phyloP scores from a whole-genome alignment of 1,140 invertebrate species.

The Dendrolimus kikuchii region DNA sequence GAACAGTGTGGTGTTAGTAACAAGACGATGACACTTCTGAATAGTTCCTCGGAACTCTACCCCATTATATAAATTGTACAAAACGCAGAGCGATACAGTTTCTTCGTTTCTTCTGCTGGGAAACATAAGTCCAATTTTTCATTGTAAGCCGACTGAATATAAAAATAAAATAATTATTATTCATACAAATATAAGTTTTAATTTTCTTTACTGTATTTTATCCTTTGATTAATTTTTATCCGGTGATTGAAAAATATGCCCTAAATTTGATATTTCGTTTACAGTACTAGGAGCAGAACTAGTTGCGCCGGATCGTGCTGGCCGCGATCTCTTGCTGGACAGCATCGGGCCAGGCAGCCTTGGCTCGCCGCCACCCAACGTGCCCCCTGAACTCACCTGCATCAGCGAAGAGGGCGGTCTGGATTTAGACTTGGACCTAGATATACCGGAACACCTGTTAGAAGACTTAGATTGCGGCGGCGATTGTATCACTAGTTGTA shows the following conservation, averaged over 20 bases:
- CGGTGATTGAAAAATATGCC: no score
- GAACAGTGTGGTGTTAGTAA: no score
- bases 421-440: constrained; percentile 80
- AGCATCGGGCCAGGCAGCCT: constrained; percentile 54
- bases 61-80: no score
- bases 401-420: constrained; percentile 91
- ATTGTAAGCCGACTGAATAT: no score
- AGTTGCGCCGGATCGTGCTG: constrained; percentile 50
- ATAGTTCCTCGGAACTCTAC: no score
- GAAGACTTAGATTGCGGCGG: constrained; percentile 87
- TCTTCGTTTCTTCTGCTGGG: no score
- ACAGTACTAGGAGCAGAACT: constrained; percentile 72
- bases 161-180: no score
- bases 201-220: neutral
- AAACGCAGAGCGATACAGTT: no score
- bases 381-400: constrained; percentile 84
- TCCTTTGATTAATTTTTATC: no score
- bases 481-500: constrained; percentile 91
- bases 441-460: constrained; percentile 83
- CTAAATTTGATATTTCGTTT: neutral
- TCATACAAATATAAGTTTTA: no score
- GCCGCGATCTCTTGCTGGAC: constrained; percentile 48
- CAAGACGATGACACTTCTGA: no score
- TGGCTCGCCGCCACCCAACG: constrained; percentile 56
- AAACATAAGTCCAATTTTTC: no score